phyloP scores from a whole-genome alignment of 2,113 vertebrate species.

The Callospermophilus lateralis region DNA sequence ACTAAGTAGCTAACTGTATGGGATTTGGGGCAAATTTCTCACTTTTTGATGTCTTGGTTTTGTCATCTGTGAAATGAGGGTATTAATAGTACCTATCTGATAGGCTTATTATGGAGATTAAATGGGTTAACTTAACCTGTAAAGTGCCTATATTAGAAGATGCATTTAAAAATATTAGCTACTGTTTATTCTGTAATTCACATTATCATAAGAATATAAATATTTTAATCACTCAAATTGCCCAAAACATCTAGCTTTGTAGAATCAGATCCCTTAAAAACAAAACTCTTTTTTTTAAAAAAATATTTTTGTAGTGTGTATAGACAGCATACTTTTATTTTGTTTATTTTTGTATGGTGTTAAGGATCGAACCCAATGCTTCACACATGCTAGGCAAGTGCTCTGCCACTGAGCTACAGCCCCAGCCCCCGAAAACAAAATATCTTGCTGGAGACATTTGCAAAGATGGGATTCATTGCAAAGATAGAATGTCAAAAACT shows the following conservation, averaged over 20 bases:
- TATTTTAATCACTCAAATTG: slow-evolving; percentile 58
- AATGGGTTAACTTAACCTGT: neutral
- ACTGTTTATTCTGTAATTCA: slow-evolving; percentile 38
- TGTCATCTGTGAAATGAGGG: slow-evolving; percentile 33
- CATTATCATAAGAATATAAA: slow-evolving; percentile 35
- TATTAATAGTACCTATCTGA: neutral
- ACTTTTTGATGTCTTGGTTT: neutral
- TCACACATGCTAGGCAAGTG: too few relatives aligned
- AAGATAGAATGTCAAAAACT: neutral
- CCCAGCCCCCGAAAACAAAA: neutral
- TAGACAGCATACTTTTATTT: too few relatives aligned
- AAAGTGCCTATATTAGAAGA: neutral
- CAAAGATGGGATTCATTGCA: slow-evolving; percentile 16
- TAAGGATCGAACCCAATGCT: too few relatives aligned
- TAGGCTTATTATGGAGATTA: slow-evolving; percentile 7
- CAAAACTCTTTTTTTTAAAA: too few relatives aligned
- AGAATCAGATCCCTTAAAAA: neutral
- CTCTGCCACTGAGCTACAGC: too few relatives aligned
- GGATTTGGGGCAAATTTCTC: slow-evolving; percentile 25
- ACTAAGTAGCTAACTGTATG: neutral
- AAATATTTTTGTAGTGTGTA: too few relatives aligned
- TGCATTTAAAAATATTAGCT: slow-evolving; percentile 25
- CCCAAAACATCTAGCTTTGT: slow-evolving; percentile 30
- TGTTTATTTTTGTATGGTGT: too few relatives aligned
- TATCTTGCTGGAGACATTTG: slow-evolving; percentile 39